Percentiles rank a stretch among this genome's conserved stretches.
Conservation (phyloP, 1,140 invertebrate genomes). For the Calephelis virginiensis region DNA sequence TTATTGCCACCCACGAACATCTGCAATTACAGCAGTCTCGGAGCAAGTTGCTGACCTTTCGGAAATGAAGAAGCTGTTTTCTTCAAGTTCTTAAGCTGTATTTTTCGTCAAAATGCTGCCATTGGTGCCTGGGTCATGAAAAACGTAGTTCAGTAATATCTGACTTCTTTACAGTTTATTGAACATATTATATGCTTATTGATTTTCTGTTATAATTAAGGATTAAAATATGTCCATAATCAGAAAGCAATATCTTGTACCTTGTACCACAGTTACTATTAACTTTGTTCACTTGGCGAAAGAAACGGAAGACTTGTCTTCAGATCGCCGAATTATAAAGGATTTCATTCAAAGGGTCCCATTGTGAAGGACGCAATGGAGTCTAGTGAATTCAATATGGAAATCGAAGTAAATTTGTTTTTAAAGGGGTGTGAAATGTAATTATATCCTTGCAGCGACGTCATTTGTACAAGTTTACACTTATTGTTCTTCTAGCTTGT, state of each 20-base stretch:
- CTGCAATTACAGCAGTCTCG: too few species aligned
- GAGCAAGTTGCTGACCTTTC: too few species aligned
- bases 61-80: too few species aligned
- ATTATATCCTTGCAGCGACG: slow-evolving; percentile 25
- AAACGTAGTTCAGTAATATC: too few species aligned
- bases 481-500: not conserved
- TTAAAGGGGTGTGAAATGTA: slow-evolving; percentile 52
- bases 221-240: not conserved
- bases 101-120: too few species aligned
- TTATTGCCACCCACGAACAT: too few species aligned
- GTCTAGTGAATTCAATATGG: slow-evolving; percentile 68
- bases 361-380: slow-evolving; percentile 50
- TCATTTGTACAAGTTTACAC: not conserved
- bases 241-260: slow-evolving; percentile 17
- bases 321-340: slow-evolving; percentile 51
- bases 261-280: slow-evolving; percentile 37
- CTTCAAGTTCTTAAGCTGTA: too few species aligned
- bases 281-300: slow-evolving; percentile 44
- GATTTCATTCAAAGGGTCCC: slow-evolving; percentile 46
- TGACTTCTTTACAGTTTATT: too few species aligned
- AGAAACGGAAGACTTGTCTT: slow-evolving; percentile 63
- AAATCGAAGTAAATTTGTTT: slow-evolving; percentile 56
- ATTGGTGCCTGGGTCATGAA: too few species aligned
- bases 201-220: not conserved
- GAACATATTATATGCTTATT: too few species aligned